These are phyloP conservation scores for Prietella phreatophila DNA, from an alignment of 2,113 vertebrate genomes.

Conservation along the genomic window DNA sequence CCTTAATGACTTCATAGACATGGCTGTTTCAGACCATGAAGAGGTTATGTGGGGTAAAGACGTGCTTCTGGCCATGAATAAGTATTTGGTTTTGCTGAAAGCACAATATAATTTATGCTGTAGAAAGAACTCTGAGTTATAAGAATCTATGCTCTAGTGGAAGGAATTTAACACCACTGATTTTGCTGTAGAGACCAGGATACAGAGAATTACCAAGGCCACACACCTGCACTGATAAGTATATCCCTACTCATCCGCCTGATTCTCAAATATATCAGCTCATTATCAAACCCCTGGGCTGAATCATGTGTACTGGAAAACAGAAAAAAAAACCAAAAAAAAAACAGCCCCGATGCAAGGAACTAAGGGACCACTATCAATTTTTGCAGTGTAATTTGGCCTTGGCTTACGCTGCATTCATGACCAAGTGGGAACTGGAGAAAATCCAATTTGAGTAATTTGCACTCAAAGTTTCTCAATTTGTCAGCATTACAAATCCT, in stretches of 20 bases:
- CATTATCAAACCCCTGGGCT: background rate
- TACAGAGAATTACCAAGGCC: background rate
- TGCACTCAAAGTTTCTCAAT: background rate
- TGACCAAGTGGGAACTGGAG: background rate
- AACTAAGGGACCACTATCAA: background rate
- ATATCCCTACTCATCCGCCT: constrained; percentile 12
- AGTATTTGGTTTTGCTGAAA: background rate
- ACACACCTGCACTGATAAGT: background rate
- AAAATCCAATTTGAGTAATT: background rate
- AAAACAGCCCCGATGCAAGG: background rate
- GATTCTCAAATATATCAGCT: background rate
- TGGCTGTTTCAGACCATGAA: background rate
- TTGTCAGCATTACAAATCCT: background rate
- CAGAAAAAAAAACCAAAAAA: too few relatives aligned
- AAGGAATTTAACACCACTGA: background rate
- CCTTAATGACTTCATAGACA: background rate
- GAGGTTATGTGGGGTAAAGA: background rate
- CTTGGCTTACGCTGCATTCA: background rate
- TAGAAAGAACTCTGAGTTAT: background rate
- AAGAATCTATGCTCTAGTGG: background rate
- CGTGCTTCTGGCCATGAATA: background rate
- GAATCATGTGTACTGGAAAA: background rate
- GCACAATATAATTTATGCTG: background rate
- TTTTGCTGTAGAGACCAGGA: background rate
- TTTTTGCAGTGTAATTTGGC: constrained; percentile 10